Conservation (phyloP, 1,140 invertebrate genomes). For the Vollenhovia emeryi region DNA sequence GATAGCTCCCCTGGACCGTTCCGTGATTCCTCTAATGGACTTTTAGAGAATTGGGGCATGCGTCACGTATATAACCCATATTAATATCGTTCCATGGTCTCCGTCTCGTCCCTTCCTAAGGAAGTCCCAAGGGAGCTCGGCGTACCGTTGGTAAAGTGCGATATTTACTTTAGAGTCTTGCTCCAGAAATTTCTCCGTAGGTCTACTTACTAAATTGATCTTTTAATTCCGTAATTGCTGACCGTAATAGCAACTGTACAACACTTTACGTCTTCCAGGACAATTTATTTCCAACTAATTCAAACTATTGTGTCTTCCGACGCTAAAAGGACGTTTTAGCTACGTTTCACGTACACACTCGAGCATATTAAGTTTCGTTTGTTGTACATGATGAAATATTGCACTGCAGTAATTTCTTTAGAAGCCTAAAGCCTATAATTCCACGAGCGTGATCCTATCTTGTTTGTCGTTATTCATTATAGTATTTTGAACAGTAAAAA, state of each 20-base stretch:
- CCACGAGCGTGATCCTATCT: too few species aligned
- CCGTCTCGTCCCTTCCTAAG: slow-evolving; percentile 35
- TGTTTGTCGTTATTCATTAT: neutral
- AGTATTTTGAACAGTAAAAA: neutral
- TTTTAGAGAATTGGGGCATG: slow-evolving; percentile 75
- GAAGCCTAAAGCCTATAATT: too few species aligned
- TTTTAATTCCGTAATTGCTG: slow-evolving; percentile 57
- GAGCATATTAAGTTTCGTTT: too few species aligned
- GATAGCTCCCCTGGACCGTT: slow-evolving; percentile 29
- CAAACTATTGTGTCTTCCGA: neutral
- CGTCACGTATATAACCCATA: slow-evolving; percentile 64
- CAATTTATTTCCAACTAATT: slow-evolving; percentile 14
- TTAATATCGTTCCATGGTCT: slow-evolving; percentile 64
- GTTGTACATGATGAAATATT: neutral
- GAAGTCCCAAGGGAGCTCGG: neutral
- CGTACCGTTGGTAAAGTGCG: slow-evolving; percentile 39
- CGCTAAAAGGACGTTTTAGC: neutral
- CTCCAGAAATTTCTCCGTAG: slow-evolving; percentile 39
- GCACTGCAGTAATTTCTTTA: neutral
- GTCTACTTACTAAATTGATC: slow-evolving; percentile 49
- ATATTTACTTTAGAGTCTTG: slow-evolving; percentile 52
- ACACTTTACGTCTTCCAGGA: slow-evolving; percentile 3
- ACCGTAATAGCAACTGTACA: neutral
- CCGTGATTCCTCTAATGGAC: slow-evolving; percentile 71
- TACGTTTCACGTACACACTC: too few species aligned